Base-by-base conservation (phyloP, 1,140 invertebrate genomes). In the Caenorhabditis latens region DNA sequence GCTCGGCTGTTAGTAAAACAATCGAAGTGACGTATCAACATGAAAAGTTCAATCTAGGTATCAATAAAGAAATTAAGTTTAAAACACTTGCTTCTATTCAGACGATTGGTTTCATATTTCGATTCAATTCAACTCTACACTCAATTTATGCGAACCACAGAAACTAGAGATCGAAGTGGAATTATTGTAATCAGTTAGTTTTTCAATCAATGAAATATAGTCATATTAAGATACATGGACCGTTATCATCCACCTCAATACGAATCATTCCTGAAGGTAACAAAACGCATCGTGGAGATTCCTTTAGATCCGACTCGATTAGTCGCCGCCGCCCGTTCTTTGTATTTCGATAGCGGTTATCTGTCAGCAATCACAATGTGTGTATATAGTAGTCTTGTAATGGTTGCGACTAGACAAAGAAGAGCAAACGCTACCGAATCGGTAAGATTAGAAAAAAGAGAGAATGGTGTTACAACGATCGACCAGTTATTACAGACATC, bases 151-250 rank as follows among this genome's bases (percentile, higher is more conserved):
- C n/a, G 71, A 79, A n/a, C 24, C 61, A 21, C 58, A 50, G 16
- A 61, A 83, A 50, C 24, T 86, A 21, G 43, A 61, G 42, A 46
- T 86, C 8, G 86, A 86, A n/a, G 24, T 86, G 8, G 86, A 86
- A 65, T 42, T 86, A 83, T 83, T 71, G 86, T 86, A 48, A 42
- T 50, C n/a, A 16, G n/a, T 4, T 19, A n/a, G 7, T 19, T 58
- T 7, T 32, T 86, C 11, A 61, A 24, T 83, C 9, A 32, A 57
- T 58, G 3, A 19, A 57, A 11, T 14, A 21, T 82, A 3, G 9
- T 6, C 19, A 24, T 58, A 11, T 61, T 7, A 46, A 86, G 86
- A 21, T 86, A 83, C 46, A 82, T 83, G 86, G 82, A 86, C 14
- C 71, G 86, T 5, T 71, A 86, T 11, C 55, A 57, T 19, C 86